Conservation (phyloP, 2,797 vertebrate genomes). For the Eidolon dupreanum region DNA sequence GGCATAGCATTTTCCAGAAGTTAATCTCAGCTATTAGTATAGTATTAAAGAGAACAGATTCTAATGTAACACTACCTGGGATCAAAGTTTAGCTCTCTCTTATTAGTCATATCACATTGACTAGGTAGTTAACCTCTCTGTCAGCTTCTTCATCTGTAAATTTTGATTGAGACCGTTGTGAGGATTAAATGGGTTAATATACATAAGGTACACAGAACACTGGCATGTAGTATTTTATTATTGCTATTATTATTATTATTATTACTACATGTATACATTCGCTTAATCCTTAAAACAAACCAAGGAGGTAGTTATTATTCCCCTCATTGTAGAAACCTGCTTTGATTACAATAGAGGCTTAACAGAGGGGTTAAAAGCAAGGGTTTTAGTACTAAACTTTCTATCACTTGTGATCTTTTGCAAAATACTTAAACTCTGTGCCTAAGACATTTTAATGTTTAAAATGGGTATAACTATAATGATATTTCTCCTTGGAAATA, state of each 20-base stretch:
- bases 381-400: background rate
- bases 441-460: background rate
- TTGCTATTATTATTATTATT: background rate
- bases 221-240: no score
- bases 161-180: background rate
- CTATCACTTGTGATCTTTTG: background rate
- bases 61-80: background rate
- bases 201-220: background rate
- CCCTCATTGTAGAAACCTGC: background rate
- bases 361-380: background rate
- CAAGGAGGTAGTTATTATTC: background rate
- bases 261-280: background rate
- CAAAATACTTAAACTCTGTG: background rate
- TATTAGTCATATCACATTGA: background rate
- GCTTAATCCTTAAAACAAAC: background rate
- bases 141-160: background rate
- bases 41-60: background rate
- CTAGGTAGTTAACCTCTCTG: background rate
- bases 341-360: background rate
- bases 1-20: background rate
- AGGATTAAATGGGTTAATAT: background rate
- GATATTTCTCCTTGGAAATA: background rate
- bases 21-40: background rate
- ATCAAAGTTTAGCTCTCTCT: constrained; percentile 3
- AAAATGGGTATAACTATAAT: background rate